These are phyloP conservation scores for Coregonus clupeaformis DNA, from an alignment of 2,113 vertebrate genomes.

Conservation along the genomic window DNA sequence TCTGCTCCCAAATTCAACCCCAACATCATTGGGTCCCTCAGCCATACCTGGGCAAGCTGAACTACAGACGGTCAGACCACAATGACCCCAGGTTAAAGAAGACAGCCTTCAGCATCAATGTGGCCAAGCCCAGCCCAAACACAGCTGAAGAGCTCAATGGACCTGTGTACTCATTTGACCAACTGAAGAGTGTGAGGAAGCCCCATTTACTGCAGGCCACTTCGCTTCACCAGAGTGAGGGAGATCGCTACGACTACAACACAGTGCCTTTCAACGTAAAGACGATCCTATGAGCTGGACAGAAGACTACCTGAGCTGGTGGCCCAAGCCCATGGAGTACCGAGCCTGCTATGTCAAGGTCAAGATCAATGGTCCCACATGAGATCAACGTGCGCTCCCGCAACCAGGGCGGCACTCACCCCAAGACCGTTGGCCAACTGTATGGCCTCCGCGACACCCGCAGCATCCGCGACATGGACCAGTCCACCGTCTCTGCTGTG, in stretches of 20 bases:
- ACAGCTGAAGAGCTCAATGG: conserved; percentile 87
- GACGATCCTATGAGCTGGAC: conserved; percentile 98
- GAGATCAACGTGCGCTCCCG: conserved; percentile 92
- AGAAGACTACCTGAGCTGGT: conserved; percentile 94
- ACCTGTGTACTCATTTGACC: conserved; percentile 90
- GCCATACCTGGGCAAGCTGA: conserved; percentile 87
- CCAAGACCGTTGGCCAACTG: conserved; percentile 86
- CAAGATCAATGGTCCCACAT: conserved; percentile 81
- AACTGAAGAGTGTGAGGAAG: conserved; percentile 89
- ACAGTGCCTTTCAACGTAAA: conserved; percentile 93
- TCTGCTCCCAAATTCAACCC: conserved; percentile 91
- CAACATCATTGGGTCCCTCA: conserved; percentile 90
- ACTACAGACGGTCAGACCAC: conserved; percentile 90
- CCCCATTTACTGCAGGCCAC: conserved; percentile 83
- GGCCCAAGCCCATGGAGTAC: conserved; percentile 97
- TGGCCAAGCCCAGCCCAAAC: conserved; percentile 89
- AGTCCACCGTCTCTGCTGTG: conserved; percentile 78
- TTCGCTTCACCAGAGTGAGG: conserved; percentile 95
- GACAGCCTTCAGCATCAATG: conserved; percentile 90
- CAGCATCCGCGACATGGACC: conserved; percentile 83
- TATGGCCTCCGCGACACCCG: conserved; percentile 92
- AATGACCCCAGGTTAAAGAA: conserved; percentile 86
- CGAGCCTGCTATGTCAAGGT: conserved; percentile 96
- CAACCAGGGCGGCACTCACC: conserved; percentile 96
- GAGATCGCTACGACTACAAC: conserved; percentile 91